Evolutionary conservation across 1,140 invertebrate genomes (phyloP), one percentile per base, ranked within the genome.

Genomic region (Hylyphantes graminicola): DNA sequence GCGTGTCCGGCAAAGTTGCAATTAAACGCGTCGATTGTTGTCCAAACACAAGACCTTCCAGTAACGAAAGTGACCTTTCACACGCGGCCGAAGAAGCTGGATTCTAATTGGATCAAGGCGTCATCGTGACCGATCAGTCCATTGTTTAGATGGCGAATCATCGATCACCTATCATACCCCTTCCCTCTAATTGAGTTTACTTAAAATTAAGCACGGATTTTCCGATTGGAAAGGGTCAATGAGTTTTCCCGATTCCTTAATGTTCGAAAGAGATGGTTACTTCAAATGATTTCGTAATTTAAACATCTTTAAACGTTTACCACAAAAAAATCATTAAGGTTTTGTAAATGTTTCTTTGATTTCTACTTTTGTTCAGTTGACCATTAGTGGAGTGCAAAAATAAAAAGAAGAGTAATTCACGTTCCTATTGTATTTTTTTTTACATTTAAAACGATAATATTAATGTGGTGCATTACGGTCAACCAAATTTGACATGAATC

Each of bases 71-170:
- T 67, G 76, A 50, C 76, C 76, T 67, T 78, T 78, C 76, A 55
- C 76, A 35, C 13, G 12, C 10, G n/a, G 35, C n/a, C 57, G 35
- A 76, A 61, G 74, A 76, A 76, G 61, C 74, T 53, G 53, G 10
- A 55, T 70, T 57, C 77, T 67, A 80, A 80, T 80, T 54, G 74
- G 63, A 65, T 65, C 63, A 80, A 65, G 77, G 77, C 61, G 77
- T 19, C 65, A 21, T 80, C 77, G 77, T 80, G 77, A 80, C 77
- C 65, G 50, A 50, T 51, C 13, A 17, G n/a, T 35, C 77, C 65
- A 80, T 80, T 80, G 77, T 80, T 70, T 80, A 10, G 11, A 50
- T 35, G 65, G 59, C 6, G 65, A 68, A 55, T 48, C 77, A 80
- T 80, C 77, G 77, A 80, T 80, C 77, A 80, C 77, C 19, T n/a